Evolutionary conservation across 2,113 vertebrate genomes (phyloP).

Genomic region (Ceuthmochares aereus): DNA sequence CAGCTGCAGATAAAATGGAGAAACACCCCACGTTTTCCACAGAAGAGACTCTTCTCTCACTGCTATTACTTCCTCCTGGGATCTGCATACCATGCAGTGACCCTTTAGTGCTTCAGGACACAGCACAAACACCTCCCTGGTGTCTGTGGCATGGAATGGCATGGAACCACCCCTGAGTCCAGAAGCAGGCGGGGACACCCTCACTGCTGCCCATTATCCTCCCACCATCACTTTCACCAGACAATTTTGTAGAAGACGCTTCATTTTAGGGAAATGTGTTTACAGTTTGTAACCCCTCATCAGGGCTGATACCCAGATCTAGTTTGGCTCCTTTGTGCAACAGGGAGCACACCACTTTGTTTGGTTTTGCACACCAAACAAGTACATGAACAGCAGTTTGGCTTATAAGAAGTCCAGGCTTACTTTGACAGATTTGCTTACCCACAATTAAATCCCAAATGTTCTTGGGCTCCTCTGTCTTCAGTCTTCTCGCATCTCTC

Average conservation of each 20-base stretch:
- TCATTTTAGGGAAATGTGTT: fast-evolving
- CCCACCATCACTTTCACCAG: background rate
- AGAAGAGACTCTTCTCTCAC: background rate
- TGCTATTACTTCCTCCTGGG: background rate
- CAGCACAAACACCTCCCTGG: background rate
- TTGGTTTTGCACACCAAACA: background rate
- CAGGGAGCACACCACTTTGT: too few relatives aligned
- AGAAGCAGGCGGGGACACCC: background rate
- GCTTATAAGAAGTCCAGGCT: background rate
- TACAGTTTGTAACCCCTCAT: background rate
- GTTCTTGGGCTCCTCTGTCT: background rate
- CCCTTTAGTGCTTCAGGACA: background rate
- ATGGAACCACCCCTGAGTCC: background rate
- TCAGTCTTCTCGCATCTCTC: background rate
- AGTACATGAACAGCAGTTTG: background rate
- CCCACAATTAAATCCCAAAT: conserved; percentile 14
- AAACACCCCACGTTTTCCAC: fast-evolving
- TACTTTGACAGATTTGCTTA: background rate
- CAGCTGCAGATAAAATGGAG: background rate
- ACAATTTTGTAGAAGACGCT: background rate
- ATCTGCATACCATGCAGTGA: background rate
- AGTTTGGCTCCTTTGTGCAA: background rate
- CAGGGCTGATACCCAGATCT: fast-evolving
- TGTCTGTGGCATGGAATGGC: background rate
- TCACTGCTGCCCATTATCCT: background rate